phyloP scores from a whole-genome alignment of 1,140 invertebrate species.

The Diabrotica undecimpunctata region DNA sequence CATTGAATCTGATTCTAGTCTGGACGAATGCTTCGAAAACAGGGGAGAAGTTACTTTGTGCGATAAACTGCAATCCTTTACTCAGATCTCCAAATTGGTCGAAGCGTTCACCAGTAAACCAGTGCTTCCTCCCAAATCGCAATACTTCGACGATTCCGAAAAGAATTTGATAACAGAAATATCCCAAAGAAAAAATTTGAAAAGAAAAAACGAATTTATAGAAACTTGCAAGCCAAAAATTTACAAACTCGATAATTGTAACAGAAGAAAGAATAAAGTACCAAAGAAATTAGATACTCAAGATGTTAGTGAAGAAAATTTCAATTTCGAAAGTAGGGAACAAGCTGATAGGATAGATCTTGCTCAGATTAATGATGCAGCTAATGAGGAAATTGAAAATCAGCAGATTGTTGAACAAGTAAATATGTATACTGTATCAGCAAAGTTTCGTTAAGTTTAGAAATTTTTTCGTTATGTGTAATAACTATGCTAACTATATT shows the following conservation, averaged over 20 bases:
- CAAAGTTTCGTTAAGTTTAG: too few relatives aligned
- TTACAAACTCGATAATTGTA: conserved; percentile 31
- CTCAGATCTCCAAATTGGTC: conserved; percentile 25
- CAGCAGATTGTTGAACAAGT: not conserved
- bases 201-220: conserved; percentile 38
- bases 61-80: conserved; percentile 19
- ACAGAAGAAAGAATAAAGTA: conserved; percentile 37
- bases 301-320: conserved; percentile 5
- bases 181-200: conserved; percentile 33
- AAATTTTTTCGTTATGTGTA: too few relatives aligned
- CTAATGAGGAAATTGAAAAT: conserved; percentile 4
- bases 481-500: too few relatives aligned
- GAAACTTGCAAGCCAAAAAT: conserved; percentile 32
- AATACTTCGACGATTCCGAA: conserved; percentile 36
- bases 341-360: not conserved
- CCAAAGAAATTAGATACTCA: conserved; percentile 35
- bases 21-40: conserved; percentile 20
- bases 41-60: conserved; percentile 18
- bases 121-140: conserved; percentile 12
- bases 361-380: not conserved
- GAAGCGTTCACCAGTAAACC: conserved; percentile 13
- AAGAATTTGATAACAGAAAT: conserved; percentile 41
- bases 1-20: conserved; percentile 27
- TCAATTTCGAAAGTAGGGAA: not conserved
- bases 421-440: too few relatives aligned